These are phyloP conservation scores for Odontocolon sp. DNA, from an alignment of 2,888 invertebrate genomes.

Conservation along the genomic window DNA sequence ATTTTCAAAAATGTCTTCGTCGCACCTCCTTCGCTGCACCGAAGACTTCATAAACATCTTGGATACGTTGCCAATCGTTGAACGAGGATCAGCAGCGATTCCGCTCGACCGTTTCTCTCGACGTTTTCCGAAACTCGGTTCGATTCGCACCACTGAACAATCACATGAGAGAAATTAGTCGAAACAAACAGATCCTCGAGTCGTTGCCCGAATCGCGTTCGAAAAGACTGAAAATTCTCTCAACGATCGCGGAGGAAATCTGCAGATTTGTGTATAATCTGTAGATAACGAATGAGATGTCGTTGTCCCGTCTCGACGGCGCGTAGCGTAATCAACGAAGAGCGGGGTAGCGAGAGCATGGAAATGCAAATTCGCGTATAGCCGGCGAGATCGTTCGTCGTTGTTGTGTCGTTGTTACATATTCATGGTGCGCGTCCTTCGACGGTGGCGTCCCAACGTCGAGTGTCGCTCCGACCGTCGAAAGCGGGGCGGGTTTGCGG, in stretches of 20 bases:
- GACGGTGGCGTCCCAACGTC: conserved; percentile 79
- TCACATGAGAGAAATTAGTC: no score
- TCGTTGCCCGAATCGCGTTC: no score
- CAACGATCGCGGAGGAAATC: no score
- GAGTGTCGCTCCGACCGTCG: conserved; percentile 71
- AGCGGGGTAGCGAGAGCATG: conserved; percentile 3
- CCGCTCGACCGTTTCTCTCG: no score
- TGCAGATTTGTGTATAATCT: no score
- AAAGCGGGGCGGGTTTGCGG: conserved; percentile 20
- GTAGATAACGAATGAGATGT: neutral
- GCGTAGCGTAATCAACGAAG: neutral
- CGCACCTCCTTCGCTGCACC: no score
- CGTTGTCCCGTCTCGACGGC: neutral
- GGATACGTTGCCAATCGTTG: no score
- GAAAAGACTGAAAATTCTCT: neutral
- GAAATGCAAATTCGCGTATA: conserved; percentile 51
- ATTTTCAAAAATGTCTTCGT: no score
- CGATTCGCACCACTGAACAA: neutral
- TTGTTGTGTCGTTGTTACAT: conserved; percentile 62
- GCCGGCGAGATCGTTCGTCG: conserved; percentile 7
- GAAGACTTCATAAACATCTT: no score
- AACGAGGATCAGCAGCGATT: no score
- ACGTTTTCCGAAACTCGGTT: neutral
- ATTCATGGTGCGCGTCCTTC: conserved; percentile 77
- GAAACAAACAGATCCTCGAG: no score